A percentile compares a stretch with the other conserved stretches of the same genome.
Evolutionary conservation across 2,113 vertebrate species (phyloP).

Genomic region (Upupa epops): DNA sequence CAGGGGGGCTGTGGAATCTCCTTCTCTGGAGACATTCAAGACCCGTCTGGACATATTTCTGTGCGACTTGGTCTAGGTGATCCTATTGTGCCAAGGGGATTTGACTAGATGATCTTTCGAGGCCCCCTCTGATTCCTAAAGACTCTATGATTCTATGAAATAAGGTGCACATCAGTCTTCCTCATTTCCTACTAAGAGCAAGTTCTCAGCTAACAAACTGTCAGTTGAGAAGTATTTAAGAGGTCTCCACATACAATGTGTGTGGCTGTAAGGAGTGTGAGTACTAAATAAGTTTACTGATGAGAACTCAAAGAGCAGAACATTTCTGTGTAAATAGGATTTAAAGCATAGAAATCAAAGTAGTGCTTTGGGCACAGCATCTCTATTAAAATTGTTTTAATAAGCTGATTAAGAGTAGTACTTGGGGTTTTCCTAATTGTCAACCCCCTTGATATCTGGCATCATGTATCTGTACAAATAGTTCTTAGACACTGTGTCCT

Average conservation of each 20-base stretch:
- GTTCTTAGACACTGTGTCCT: not conserved
- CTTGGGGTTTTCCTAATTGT: slow-evolving; percentile 13
- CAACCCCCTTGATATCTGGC: slow-evolving; percentile 22
- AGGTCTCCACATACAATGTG: not conserved
- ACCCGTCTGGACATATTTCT: no score
- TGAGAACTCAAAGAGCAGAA: not conserved
- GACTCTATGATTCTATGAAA: no score
- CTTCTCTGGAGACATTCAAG: no score
- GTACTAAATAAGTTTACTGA: not conserved
- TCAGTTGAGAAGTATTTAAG: not conserved
- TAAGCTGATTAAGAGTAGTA: slow-evolving; percentile 32
- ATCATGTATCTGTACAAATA: not conserved
- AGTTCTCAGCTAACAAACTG: not conserved
- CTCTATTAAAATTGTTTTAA: slow-evolving; percentile 22
- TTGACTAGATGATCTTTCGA: no score
- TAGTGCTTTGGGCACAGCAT: not conserved
- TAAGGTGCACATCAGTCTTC: not conserved
- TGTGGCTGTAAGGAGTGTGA: not conserved
- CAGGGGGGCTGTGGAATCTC: no score
- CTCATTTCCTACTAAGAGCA: not conserved
- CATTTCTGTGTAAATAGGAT: not conserved
- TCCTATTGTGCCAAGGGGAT: no score
- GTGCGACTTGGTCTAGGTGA: no score
- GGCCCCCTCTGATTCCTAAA: no score
- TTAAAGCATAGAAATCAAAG: not conserved